A percentile compares a stretch with the other conserved stretches of the same genome.
Evolutionary conservation across 2,797 vertebrate species (phyloP).

Genomic region (Eremophila alpestris): DNA sequence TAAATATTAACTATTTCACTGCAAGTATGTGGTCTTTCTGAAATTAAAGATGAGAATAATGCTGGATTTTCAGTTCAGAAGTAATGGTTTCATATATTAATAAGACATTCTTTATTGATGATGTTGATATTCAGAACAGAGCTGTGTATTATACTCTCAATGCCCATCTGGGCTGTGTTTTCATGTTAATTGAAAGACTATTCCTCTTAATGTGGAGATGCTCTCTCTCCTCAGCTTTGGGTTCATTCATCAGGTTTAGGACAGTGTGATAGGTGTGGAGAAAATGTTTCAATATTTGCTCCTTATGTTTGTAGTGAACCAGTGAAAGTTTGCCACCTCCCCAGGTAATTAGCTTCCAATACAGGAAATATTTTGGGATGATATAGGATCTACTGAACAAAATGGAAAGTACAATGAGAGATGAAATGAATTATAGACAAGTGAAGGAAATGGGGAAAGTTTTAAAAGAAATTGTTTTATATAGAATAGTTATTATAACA

Average conservation of each 20-base stretch:
- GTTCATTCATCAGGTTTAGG: background rate
- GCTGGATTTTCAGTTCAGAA: background rate
- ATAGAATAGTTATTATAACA: slow-evolving; percentile 40
- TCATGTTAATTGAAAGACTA: background rate
- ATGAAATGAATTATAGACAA: slow-evolving; percentile 17
- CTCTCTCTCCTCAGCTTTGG: background rate
- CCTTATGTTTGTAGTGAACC: background rate
- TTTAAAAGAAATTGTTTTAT: slow-evolving; percentile 54
- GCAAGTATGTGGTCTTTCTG: background rate
- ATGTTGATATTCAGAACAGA: background rate
- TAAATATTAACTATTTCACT: background rate
- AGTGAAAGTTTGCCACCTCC: background rate
- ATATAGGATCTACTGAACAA: background rate
- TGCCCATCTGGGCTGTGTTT: background rate
- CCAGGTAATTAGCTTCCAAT: background rate
- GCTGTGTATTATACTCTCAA: background rate
- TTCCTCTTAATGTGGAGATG: background rate
- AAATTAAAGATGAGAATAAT: background rate
- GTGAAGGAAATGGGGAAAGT: slow-evolving; percentile 10
- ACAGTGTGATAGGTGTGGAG: background rate
- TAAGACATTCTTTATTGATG: background rate
- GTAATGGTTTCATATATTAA: background rate
- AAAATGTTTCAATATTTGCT: background rate
- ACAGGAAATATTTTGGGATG: background rate
- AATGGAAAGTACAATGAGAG: background rate